Conservation (phyloP, 37 sponge, comb jelly and placozoan genomes). For the Haliclona indistincta region DNA sequence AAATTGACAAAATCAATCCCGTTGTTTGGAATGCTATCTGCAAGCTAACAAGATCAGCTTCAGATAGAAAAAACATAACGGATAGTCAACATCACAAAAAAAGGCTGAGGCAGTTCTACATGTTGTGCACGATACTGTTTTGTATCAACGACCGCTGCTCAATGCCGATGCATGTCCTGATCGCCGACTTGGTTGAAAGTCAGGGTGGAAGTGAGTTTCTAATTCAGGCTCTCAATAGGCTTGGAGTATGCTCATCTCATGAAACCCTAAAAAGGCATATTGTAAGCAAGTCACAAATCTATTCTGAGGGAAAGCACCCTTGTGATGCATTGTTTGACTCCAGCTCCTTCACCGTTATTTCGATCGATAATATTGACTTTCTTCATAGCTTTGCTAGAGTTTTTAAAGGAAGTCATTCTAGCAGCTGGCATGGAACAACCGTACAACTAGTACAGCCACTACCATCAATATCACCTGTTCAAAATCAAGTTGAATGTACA, state of each 20-base stretch:
- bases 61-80: background rate
- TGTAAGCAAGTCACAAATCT: background rate
- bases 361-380: slow-evolving; percentile 28
- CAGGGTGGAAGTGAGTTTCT: slow-evolving; percentile 24
- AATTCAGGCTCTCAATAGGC: slow-evolving; percentile 7
- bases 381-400: slow-evolving; percentile 25
- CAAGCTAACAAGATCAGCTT: slow-evolving; percentile 6
- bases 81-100: slow-evolving; percentile 7
- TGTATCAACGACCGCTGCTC: slow-evolving; percentile 17
- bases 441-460: slow-evolving; percentile 28
- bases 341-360: background rate
- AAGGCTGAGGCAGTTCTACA: background rate
- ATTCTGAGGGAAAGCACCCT: background rate
- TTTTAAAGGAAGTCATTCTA: background rate
- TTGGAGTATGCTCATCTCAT: slow-evolving; percentile 18
- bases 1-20: slow-evolving; percentile 5
- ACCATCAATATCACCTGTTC: background rate
- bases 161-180: slow-evolving; percentile 22
- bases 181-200: slow-evolving; percentile 19
- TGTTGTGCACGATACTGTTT: slow-evolving; percentile 12
- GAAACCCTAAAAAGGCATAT: slow-evolving; percentile 21
- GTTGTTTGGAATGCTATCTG: slow-evolving; percentile 7
- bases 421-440: slow-evolving; percentile 32
- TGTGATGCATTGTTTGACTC: background rate
- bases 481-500: no score